Base-by-base conservation (phyloP, 2,113 vertebrate species). In the Balaeniceps rex region DNA sequence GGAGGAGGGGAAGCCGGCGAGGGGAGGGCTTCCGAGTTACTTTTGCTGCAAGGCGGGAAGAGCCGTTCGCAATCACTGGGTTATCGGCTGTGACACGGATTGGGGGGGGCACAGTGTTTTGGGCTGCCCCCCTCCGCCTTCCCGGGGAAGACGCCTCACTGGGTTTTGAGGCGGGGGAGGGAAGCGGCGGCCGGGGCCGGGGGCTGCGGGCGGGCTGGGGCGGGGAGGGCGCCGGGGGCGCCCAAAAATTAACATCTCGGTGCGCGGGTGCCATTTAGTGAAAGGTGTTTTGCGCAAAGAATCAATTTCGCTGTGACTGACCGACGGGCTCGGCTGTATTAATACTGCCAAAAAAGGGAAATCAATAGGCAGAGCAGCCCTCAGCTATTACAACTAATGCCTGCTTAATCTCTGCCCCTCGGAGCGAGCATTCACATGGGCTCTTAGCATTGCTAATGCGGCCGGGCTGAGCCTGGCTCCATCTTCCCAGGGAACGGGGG, bases 211-310 rank as follows among this genome's bases (percentile, higher is more conserved):
- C 4, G 83, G 88, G 58, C 74, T 57, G 87, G 58, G 47, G 11
- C 4, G 83, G 88, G 58, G 78, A 61, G 87, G 83, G 40, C 17
- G 44, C 29, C 44, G 51, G 81, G 70, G 52, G 46, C 33, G 25
- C 63, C 96, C 90, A 38, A 79, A 95, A 97, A 97, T 95, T 64
- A 95, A 94, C 92, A 69, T 85, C 96, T 96, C 83, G 88, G 94
- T 86, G 92, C 81, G 90, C 68, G 88, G 88, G 81, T 95, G 98
- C 94, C 98, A 95, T 83, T 94, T 58, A 84, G 72, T 79, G 93
- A 97, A 90, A 87, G 95, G 94, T 90, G 97, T 96, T 95, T 95
- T 5, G 96, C 97, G 93, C 96, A 95, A 98, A 96, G 97, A 96
- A 91, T 97, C 98, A 92, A 92, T 97, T 97, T 96, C 87, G 80